Evolutionary conservation across 2,113 vertebrate species (phyloP), one percentile per base, ranked within the genome.

Genomic region (Xerus inauris): DNA sequence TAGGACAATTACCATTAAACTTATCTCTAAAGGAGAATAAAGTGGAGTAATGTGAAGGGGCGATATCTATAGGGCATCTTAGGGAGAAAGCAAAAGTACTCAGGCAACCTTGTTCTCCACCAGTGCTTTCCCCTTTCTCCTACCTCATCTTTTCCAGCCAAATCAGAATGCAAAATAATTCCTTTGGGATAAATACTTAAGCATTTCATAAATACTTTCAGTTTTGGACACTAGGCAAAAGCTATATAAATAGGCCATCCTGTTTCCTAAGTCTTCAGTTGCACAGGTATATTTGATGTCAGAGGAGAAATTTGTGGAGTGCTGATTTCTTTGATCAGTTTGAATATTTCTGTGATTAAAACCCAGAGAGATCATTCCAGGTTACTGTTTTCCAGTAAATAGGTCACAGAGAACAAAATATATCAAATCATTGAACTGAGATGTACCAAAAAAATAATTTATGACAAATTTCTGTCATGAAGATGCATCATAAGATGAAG

Each of bases 251-350:
- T 3, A 59, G 14, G 3, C 0, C 7, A 1, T 32, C 0, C 5
- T 49, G 5, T 17, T 71, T 51, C 30, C 80, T 47, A 13, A 16
- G 7, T 30, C 11, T 80, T 89, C 19, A 83, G 4, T 26, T 22
- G 0, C 3, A 24, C 3, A 8, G 12, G 8, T 13, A 3, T 3
- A 35, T 38, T 35, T 54, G 5, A 4, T 62, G 12, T 71, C n/a
- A 82, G n/a, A 54, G 2, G n/a, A 45, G 10, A 72, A 35, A 59
- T 57, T 40, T 79, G 26, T 26, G 75, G 3, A 30, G n/a, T 62
- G 35, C 49, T 42, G 9, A 91, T 69, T 83, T 89, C 8, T 47
- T 42, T 47, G 5, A 10, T 71, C 51, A 75, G 14, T 49, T 26
- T 38, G 1, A 69, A 30, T 73, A 4, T 49, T 93, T 86, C 28